Conservation (phyloP, 2,113 vertebrate genomes). For the Alexandromys fortis region DNA sequence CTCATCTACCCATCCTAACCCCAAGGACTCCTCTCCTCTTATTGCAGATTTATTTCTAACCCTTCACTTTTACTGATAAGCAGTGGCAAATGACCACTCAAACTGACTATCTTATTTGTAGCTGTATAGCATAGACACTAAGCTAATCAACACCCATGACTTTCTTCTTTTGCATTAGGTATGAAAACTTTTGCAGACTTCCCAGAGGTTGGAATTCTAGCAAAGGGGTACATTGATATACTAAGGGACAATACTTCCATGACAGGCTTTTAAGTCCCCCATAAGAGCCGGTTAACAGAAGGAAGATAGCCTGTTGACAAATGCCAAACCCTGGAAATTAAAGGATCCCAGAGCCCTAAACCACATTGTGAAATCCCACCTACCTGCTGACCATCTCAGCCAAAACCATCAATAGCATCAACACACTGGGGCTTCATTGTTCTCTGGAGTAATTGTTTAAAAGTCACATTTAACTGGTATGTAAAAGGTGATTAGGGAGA, state of each 20-base stretch:
- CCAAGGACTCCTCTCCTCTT: neutral
- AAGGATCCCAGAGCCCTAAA: neutral
- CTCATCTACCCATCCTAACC: neutral
- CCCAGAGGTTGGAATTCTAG: neutral
- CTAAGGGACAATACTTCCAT: neutral
- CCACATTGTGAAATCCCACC: neutral
- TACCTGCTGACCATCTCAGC: neutral
- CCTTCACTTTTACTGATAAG: neutral
- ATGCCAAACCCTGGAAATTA: neutral
- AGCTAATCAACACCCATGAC: neutral
- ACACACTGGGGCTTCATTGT: neutral
- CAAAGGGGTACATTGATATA: neutral
- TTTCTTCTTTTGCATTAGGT: neutral
- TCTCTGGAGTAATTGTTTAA: neutral
- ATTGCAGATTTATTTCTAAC: neutral
- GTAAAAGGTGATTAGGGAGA: neutral
- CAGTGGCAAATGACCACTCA: neutral
- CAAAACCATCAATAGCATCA: neutral
- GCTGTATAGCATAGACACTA: neutral
- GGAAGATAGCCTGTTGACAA: neutral
- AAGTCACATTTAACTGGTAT: neutral
- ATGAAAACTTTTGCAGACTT: neutral
- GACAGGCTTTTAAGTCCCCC: neutral
- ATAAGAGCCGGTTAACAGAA: neutral
- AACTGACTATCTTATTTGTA: neutral